Conservation (phyloP, 2,113 vertebrate genomes). For the Actenoides hombroni region DNA sequence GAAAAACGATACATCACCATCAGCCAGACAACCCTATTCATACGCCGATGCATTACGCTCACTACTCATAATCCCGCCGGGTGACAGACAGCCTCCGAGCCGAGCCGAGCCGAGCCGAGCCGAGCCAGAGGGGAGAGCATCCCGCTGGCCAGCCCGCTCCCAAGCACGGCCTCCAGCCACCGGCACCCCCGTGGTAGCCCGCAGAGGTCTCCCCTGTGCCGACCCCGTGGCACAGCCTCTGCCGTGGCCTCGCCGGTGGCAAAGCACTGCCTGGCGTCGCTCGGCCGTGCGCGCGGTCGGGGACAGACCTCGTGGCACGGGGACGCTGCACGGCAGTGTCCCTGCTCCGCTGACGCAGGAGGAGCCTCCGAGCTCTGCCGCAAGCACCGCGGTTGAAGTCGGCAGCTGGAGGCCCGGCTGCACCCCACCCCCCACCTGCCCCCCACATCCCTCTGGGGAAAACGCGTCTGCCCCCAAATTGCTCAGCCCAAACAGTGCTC, state of each 20-base stretch:
- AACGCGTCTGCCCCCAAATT: background rate
- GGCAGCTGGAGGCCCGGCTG: background rate
- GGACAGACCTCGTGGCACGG: background rate
- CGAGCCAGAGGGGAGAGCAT: background rate
- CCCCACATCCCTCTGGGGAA: accelerated
- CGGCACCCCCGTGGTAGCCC: background rate
- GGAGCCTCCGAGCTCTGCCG: background rate
- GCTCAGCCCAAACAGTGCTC: background rate
- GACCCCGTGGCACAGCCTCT: background rate
- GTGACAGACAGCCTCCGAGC: conserved; percentile 77
- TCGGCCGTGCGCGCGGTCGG: accelerated
- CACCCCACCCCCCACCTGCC: background rate
- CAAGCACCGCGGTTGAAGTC: background rate
- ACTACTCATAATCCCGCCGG: conserved; percentile 91
- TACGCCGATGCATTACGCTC: conserved; percentile 93
- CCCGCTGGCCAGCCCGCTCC: accelerated
- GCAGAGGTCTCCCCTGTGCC: background rate
- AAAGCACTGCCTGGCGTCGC: accelerated
- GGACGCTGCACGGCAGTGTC: accelerated
- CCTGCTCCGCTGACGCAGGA: background rate
- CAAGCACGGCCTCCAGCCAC: background rate
- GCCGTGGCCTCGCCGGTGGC: accelerated
- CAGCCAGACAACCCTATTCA: conserved; percentile 97
- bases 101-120: background rate
- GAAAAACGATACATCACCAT: conserved; percentile 99